These are phyloP conservation scores for Argopecten irradians DNA, from an alignment of 1,140 invertebrate species.

Conservation along the genomic window DNA sequence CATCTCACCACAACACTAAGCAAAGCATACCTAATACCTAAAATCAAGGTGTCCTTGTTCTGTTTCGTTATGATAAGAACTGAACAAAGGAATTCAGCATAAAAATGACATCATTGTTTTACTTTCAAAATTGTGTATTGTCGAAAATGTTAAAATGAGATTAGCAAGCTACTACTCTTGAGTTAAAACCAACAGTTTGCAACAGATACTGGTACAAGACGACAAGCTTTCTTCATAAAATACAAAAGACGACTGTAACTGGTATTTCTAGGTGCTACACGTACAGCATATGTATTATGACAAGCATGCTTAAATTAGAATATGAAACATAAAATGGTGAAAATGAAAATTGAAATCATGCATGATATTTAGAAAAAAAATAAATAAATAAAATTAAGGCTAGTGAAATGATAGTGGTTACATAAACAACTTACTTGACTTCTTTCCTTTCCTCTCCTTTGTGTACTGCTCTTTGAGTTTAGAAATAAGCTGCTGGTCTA, in stretches of 20 bases:
- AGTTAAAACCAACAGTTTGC: background rate
- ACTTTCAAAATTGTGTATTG: background rate
- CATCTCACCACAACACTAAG: background rate
- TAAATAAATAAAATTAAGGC: background rate
- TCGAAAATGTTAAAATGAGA: background rate
- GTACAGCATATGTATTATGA: background rate
- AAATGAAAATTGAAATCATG: constrained; percentile 3
- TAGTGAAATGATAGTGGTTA: constrained; percentile 13
- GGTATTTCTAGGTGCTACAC: background rate
- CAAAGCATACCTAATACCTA: background rate
- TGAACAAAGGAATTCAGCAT: background rate
- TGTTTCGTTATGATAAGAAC: background rate
- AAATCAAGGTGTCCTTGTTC: background rate
- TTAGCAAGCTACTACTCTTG: background rate
- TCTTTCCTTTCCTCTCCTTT: constrained; percentile 78
- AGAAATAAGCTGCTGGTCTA: constrained; percentile 77
- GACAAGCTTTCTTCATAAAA: background rate
- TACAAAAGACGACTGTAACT: background rate
- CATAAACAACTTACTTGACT: constrained; percentile 68
- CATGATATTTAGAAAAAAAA: background rate
- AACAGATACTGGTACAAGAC: constrained; percentile 6
- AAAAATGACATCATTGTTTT: background rate
- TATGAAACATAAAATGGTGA: constrained; percentile 11
- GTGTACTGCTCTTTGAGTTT: constrained; percentile 79
- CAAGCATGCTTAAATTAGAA: background rate